These are phyloP conservation scores for Timandra comae DNA, from an alignment of 2,888 invertebrate species.

Conservation along the genomic window DNA sequence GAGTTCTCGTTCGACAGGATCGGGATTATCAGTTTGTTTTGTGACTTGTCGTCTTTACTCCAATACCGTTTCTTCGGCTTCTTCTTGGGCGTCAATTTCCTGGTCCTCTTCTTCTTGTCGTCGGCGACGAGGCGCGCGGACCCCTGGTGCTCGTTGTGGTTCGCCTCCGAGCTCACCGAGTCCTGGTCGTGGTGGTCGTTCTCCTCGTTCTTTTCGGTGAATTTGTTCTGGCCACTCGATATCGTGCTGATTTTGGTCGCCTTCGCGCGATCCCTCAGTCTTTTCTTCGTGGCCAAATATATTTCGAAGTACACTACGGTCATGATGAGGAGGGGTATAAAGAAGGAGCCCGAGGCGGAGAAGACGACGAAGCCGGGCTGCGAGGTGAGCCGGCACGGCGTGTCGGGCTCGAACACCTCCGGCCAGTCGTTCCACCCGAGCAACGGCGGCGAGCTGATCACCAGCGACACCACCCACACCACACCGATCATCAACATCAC, in stretches of 20 bases:
- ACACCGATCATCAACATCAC: slow-evolving; percentile 91
- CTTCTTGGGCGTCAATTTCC: slow-evolving; percentile 65
- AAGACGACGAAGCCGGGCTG: slow-evolving; percentile 94
- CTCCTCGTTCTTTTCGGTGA: slow-evolving; percentile 63
- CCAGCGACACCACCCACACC: slow-evolving; percentile 89
- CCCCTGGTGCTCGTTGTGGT: slow-evolving; percentile 81
- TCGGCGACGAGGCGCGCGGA: slow-evolving; percentile 49
- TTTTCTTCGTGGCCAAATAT: slow-evolving; percentile 91
- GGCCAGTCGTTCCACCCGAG: slow-evolving; percentile 98
- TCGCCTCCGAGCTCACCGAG: slow-evolving; percentile 89
- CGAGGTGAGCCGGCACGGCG: slow-evolving; percentile 89
- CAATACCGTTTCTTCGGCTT: slow-evolving; percentile 73
- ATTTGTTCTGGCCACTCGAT: slow-evolving; percentile 61
- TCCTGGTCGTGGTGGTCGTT: slow-evolving; percentile 84
- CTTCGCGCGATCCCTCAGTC: slow-evolving; percentile 88
- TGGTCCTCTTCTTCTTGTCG: slow-evolving; percentile 56
- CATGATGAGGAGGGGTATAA: slow-evolving; percentile 95
- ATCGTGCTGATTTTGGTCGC: slow-evolving; percentile 88
- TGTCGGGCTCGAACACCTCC: slow-evolving; percentile 84
- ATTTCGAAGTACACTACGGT: slow-evolving; percentile 97
- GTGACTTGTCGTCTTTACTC: slow-evolving; percentile 66
- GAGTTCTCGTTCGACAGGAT: slow-evolving; percentile 67
- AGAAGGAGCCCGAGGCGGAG: slow-evolving; percentile 95
- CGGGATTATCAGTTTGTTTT: slow-evolving; percentile 66
- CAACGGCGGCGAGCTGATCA: slow-evolving; percentile 93